Base-by-base conservation (phyloP, 2,888 invertebrate species). In the Conistra vaccinii region DNA sequence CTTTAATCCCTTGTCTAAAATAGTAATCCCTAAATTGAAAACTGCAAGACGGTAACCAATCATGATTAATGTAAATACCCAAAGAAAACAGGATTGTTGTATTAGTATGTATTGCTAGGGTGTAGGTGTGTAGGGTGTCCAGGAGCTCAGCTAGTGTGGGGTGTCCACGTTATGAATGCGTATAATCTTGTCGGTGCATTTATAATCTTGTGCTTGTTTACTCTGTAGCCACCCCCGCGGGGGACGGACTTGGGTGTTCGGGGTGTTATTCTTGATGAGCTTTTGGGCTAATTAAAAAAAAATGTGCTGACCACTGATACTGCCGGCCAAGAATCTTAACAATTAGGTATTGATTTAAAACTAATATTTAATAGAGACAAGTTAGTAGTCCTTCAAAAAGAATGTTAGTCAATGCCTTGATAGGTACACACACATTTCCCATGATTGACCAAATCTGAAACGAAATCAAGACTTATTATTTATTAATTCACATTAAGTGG, bases 11-110 rank as follows among this genome's bases (percentile, higher is more conserved):
- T 14, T 42, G 42, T 42, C n/a, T n/a, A n/a, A n/a, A 10, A 10
- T 23, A 58, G 17, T 58, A 80, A 81, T 81, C 66, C 14, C 32
- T 26, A 78, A 78, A 81, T 75, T 74, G 66, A 58, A 85, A 73
- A 70, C 53, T 69, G 60, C 57, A 76, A 78, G 76, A 62, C 62
- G 61, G 63, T 63, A 62, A 67, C 51, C 66, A 69, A 71, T 74
- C 65, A 71, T 81, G 70, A 89, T 89, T 85, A 87, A 89, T 88
- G 88, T 81, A 85, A 88, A 89, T 84, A 81, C 83, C 85, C 84
- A 86, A 85, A 78, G 87, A 89, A 86, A 89, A 89, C 85, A 89
- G 82, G 89, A 88, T 88, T 88, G 69, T 57, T 14, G 62, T 76
- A 73, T 80, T 80, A 80, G 60, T 66, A 66, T 57, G 83, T 73